Conservation (phyloP, 2,113 vertebrate genomes). For the Pseudorectes ferrugineus region DNA sequence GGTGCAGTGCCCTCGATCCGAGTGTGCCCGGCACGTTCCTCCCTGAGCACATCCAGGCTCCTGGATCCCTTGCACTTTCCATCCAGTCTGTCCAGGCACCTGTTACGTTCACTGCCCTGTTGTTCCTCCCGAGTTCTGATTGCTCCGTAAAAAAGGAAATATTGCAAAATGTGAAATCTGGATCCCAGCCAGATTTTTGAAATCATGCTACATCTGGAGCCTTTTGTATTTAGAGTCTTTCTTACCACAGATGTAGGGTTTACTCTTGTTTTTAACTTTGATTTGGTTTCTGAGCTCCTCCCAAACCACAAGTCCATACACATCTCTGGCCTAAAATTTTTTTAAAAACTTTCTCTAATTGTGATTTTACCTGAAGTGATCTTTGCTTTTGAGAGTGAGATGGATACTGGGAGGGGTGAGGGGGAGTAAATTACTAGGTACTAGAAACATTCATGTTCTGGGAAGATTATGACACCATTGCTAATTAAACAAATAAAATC, state of each 20-base stretch:
- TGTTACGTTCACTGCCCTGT: neutral
- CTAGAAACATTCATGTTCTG: neutral
- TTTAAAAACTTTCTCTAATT: neutral
- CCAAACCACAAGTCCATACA: neutral
- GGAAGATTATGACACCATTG: neutral
- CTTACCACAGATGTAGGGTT: neutral
- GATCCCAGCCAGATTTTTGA: neutral
- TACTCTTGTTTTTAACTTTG: neutral
- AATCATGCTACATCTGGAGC: neutral
- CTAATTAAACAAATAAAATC: neutral
- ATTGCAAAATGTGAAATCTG: neutral
- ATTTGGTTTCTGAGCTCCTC: neutral
- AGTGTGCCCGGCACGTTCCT: accelerated
- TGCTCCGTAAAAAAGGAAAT: neutral
- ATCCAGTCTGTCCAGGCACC: neutral
- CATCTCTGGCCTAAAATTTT: neutral
- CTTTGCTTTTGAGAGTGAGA: neutral
- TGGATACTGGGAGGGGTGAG: neutral
- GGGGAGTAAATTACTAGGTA: neutral
- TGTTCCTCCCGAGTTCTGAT: neutral
- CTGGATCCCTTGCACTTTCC: neutral
- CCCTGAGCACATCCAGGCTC: too few relatives aligned
- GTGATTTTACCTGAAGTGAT: neutral
- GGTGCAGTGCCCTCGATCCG: accelerated
- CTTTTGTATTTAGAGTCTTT: neutral